Conservation (phyloP, 2,888 invertebrate genomes). For the Periphyllus acericola region DNA sequence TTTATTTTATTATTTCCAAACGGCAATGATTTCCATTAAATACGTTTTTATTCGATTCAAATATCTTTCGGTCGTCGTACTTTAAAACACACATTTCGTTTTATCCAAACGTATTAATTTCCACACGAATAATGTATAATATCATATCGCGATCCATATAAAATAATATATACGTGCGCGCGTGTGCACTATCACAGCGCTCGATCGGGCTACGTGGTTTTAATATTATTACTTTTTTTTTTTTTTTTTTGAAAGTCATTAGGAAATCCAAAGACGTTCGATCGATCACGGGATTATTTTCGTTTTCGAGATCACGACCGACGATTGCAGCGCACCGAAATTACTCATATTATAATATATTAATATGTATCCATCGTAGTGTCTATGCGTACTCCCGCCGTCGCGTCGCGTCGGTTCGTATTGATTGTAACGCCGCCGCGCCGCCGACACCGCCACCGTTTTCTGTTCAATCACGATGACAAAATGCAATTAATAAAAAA, state of each 20-base stretch:
- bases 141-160: not conserved
- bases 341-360: conserved; percentile 19
- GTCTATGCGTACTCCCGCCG: too few species aligned
- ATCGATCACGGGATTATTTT: conserved; percentile 54
- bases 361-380: not conserved
- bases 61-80: not conserved
- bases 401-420: too few species aligned
- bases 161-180: not conserved
- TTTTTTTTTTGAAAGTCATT: conserved; percentile 12
- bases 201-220: not conserved
- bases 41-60: not conserved
- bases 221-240: too few species aligned
- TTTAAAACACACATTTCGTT: not conserved
- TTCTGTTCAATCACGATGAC: conserved; percentile 56
- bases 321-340: conserved; percentile 20
- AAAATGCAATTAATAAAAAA: conserved; percentile 54
- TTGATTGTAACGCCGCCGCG: not conserved
- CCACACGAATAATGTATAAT: too few species aligned
- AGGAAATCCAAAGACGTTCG: conserved; percentile 12
- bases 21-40: too few species aligned
- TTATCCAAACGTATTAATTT: not conserved
- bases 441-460: not conserved
- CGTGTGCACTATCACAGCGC: not conserved
- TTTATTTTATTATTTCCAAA: not conserved
- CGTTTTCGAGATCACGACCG: conserved; percentile 10